A percentile compares a stretch with the other conserved stretches of the same genome.
Conservation (phyloP, 1,140 invertebrate species). For the Eumaeus atala region DNA sequence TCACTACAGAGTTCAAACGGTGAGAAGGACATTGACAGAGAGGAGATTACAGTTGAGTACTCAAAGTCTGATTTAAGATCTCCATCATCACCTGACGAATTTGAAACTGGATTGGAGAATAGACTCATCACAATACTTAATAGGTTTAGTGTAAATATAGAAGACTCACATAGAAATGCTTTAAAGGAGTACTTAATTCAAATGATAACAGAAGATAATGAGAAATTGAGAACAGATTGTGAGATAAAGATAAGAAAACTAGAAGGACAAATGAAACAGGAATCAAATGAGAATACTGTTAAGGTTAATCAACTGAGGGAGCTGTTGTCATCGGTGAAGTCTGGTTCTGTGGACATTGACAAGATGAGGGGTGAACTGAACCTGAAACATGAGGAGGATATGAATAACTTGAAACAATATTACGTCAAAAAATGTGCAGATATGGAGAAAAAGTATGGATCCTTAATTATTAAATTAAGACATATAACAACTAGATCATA, state of each 20-base stretch:
- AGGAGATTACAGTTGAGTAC: slow-evolving; percentile 61
- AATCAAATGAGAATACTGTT: slow-evolving; percentile 57
- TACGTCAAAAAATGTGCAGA: slow-evolving; percentile 86
- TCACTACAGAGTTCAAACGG: slow-evolving; percentile 51
- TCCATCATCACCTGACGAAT: slow-evolving; percentile 45
- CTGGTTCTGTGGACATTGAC: slow-evolving; percentile 69
- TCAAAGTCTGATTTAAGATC: slow-evolving; percentile 57
- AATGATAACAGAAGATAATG: slow-evolving; percentile 67
- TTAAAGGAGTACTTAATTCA: slow-evolving; percentile 72
- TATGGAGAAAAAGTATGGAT: slow-evolving; percentile 80
- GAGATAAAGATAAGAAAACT: slow-evolving; percentile 68
- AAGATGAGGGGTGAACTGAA: slow-evolving; percentile 75
- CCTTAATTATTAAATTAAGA: neutral
- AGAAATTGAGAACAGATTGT: slow-evolving; percentile 59
- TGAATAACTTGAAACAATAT: slow-evolving; percentile 84
- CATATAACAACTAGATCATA: neutral
- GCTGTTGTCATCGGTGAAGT: slow-evolving; percentile 66
- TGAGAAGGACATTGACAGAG: slow-evolving; percentile 60
- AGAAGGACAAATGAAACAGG: slow-evolving; percentile 52
- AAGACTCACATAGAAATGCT: slow-evolving; percentile 62
- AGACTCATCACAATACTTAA: slow-evolving; percentile 57
- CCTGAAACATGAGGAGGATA: slow-evolving; percentile 79
- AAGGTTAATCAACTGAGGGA: slow-evolving; percentile 67
- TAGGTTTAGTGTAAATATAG: slow-evolving; percentile 54
- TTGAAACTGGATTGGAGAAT: slow-evolving; percentile 52